Conservation (phyloP, 2,113 vertebrate genomes). For the Phalacrocorax aristotelis region DNA sequence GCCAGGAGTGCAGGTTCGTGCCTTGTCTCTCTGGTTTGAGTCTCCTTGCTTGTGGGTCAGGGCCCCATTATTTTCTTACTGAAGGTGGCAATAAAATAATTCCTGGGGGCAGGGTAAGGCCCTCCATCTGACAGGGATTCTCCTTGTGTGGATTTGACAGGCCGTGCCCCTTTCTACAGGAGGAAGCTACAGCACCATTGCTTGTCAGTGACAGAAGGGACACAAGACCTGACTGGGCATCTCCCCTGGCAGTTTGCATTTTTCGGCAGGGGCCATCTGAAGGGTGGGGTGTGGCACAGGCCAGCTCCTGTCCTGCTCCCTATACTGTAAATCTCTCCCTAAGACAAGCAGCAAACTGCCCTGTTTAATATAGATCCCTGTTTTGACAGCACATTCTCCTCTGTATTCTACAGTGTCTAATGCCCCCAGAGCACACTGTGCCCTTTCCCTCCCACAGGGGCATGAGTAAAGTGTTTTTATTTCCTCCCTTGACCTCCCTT, state of each 20-base stretch:
- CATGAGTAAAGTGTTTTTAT: not conserved
- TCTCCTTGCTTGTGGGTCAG: not conserved
- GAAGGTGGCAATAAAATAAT: not conserved
- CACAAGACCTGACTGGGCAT: not conserved
- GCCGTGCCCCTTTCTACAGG: not conserved
- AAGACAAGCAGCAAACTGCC: not conserved
- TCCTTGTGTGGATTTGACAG: not conserved
- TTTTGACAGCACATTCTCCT: not conserved
- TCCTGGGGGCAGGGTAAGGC: not conserved
- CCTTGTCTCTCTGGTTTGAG: no score
- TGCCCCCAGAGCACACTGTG: not conserved
- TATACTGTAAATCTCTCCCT: not conserved
- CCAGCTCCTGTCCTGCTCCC: not conserved
- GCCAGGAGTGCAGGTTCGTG: not conserved
- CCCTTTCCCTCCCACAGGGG: not conserved
- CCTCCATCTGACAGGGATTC: not conserved
- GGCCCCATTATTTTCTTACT: not conserved
- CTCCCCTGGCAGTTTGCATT: not conserved
- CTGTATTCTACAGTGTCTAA: not conserved
- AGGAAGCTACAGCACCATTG: not conserved
- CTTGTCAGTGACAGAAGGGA: not conserved
- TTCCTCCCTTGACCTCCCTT: no score
- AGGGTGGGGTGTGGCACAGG: not conserved
- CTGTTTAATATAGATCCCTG: no score
- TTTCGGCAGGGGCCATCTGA: not conserved